A percentile compares a stretch with the other conserved stretches of the same genome.
These are phyloP conservation scores for Brachionus manjavacas DNA, from an alignment of 1,140 invertebrate genomes.

Conservation along the genomic window DNA sequence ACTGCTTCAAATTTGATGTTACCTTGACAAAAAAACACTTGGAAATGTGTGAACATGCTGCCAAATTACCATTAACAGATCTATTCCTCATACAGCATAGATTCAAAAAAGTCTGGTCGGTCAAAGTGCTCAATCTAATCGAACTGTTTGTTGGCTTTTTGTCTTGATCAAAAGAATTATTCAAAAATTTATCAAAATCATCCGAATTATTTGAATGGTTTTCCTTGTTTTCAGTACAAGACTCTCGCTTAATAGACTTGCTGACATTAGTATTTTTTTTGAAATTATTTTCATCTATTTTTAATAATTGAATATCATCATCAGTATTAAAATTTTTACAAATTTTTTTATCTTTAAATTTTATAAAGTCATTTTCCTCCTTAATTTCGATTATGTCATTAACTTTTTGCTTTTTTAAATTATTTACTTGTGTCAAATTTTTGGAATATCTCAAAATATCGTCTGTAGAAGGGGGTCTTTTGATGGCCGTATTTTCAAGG, in stretches of 20 bases:
- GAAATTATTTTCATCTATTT: not conserved
- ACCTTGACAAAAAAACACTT: constrained; percentile 8
- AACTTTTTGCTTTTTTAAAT: constrained; percentile 5
- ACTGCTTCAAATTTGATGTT: not conserved
- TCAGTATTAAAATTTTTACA: not conserved
- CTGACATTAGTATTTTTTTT: not conserved
- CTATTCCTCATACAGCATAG: not conserved
- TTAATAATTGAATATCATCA: not conserved
- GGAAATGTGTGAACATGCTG: not conserved
- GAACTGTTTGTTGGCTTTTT: not conserved
- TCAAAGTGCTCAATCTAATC: not conserved
- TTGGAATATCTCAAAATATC: not conserved
- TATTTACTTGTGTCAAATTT: not conserved
- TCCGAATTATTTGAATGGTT: not conserved
- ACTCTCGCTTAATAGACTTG: not conserved
- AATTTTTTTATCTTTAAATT: not conserved
- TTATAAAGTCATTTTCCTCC: not conserved
- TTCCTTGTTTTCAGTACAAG: not conserved
- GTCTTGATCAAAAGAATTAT: not conserved
- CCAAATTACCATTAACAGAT: not conserved
- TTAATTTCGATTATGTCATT: not conserved
- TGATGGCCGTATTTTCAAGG: not conserved
- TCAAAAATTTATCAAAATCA: not conserved
- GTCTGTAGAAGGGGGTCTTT: not conserved
- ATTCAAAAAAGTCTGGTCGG: not conserved